These are phyloP conservation scores for Parauchenoglanis punctatus DNA, from an alignment of 2,797 vertebrate species.

Conservation along the genomic window DNA sequence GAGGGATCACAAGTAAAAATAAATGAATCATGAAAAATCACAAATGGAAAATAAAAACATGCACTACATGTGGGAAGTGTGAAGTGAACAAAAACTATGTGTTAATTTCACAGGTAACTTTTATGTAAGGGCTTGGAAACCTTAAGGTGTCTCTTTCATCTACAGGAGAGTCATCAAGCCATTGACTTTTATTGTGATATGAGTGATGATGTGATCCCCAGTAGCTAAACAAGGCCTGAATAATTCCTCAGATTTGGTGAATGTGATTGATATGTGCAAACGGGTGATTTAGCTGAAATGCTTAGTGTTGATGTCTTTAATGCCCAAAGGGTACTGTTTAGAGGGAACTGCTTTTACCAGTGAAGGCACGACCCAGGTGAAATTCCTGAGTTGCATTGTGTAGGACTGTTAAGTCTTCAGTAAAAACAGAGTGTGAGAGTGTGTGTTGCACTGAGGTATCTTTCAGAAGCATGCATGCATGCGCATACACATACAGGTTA, in stretches of 20 bases:
- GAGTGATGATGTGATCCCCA: not conserved
- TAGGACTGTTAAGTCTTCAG: conserved; percentile 59
- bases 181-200: not conserved
- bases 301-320: conserved; percentile 40
- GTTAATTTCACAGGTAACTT: not conserved
- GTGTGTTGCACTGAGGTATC: conserved; percentile 47
- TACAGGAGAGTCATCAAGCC: not conserved
- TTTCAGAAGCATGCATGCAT: conserved; percentile 47
- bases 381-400: conserved; percentile 71
- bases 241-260: conserved; percentile 3
- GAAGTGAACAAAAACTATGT: not conserved
- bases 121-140: not conserved
- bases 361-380: conserved; percentile 70
- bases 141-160: not conserved
- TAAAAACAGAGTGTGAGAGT: conserved; percentile 68
- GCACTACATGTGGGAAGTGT: not conserved
- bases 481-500: conserved; percentile 61
- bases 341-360: conserved; percentile 67
- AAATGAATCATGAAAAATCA: not conserved
- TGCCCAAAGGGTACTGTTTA: conserved; percentile 44
- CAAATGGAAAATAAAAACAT: no score
- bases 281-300: conserved; percentile 33
- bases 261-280: conserved; percentile 33
- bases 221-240: not conserved
- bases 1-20: not conserved